phyloP scores from a whole-genome alignment of 2,888 invertebrate species.

The Ophion obscuratus region DNA sequence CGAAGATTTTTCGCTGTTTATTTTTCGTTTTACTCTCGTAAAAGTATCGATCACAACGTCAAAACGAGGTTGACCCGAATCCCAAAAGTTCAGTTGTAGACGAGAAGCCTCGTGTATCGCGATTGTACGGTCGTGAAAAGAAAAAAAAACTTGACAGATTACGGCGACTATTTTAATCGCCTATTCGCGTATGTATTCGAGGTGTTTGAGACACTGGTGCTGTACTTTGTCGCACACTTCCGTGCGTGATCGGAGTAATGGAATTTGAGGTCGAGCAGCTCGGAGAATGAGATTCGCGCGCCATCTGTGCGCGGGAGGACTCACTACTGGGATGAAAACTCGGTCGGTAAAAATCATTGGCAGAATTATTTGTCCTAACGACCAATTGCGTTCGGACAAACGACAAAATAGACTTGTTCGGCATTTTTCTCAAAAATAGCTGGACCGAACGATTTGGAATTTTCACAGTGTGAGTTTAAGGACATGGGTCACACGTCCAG shows the following conservation, averaged over 20 bases:
- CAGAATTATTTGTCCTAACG: too few relatives aligned
- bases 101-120: neutral
- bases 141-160: constrained; percentile 33
- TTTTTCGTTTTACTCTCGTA: neutral
- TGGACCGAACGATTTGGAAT: too few relatives aligned
- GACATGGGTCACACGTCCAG: too few relatives aligned
- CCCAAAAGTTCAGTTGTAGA: neutral
- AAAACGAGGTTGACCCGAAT: neutral
- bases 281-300: constrained; percentile 7
- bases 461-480: too few relatives aligned
- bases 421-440: too few relatives aligned
- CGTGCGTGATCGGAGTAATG: constrained; percentile 46
- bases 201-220: neutral
- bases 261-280: constrained; percentile 62
- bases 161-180: constrained; percentile 11
- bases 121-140: neutral
- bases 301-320: constrained; percentile 11
- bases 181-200: constrained; percentile 22
- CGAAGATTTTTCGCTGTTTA: neutral
- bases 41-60: neutral
- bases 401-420: too few relatives aligned
- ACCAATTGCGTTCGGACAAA: too few relatives aligned
- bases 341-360: neutral
- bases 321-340: neutral
- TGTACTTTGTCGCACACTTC: constrained; percentile 1